Evolutionary conservation across 1,140 invertebrate species (phyloP), one percentile per base, ranked within the genome.

Genomic region (Leucophenga varia): DNA sequence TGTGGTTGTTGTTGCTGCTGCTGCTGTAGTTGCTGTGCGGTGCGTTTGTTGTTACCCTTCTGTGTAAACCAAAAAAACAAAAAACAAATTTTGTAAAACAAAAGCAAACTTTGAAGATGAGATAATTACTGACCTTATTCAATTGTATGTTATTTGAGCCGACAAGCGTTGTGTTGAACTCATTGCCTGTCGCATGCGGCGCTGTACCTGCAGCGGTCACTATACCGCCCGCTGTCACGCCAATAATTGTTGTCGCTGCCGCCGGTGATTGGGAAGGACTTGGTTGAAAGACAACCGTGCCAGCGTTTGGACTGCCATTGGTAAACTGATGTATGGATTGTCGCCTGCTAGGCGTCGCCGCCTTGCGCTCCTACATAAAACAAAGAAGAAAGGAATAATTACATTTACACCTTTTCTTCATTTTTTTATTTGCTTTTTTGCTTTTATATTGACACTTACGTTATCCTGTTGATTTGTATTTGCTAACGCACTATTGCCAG

Each of bases 111-210:
- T n/a, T n/a, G n/a, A n/a, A n/a, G n/a, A n/a, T n/a, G n/a, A n/a
- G n/a, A n/a, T n/a, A n/a, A n/a, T n/a, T n/a, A n/a, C n/a, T 39
- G 49, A 75, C 73, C 65, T 75, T 75, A 47, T 75, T 73, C 16
- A 75, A 57, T 56, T 74, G 73, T 41, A 75, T 75, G 41, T 75
- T 75, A 43, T 75, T 75, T 41, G 73, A 75, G 19, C 73, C 73
- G 40, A 75, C 72, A 34, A 75, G 64, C 9, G 73, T 75, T 40
- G 73, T 72, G 55, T 75, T 75, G 40, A 75, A 59, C 58, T 75
- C 73, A 60, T 70, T 74, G 14, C 70, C 73, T 44, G 71, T 60
- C 38, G 64, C 59, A 65, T 67, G 58, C 50, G 38, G 34, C 36
- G 47, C 56, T 36, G 45, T 50, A n/a, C 53, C 47, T 30, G 53